Percentiles rank a stretch among this genome's conserved stretches.
Evolutionary conservation across 2,888 invertebrate species (phyloP).

Genomic region (Poecilus cupreus): DNA sequence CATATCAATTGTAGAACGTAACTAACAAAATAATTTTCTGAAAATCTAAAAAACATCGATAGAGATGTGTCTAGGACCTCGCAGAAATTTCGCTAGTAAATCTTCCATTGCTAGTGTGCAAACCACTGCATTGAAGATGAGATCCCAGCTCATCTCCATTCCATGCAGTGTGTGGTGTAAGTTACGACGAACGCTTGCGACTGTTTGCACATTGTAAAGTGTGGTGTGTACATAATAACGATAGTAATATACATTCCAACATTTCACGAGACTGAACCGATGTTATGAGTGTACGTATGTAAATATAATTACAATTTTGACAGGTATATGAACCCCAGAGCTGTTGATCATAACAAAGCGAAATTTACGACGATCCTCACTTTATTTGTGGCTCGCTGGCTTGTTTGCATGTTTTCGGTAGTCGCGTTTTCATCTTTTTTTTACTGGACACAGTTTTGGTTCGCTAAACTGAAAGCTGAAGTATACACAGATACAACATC

Average conservation of each 20-base stretch:
- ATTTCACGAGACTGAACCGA: slow-evolving; percentile 26
- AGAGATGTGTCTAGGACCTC: no score
- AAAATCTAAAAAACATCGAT: no score
- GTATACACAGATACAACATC: neutral
- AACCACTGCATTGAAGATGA: no score
- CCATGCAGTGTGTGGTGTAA: neutral
- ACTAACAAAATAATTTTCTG: no score
- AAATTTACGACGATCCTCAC: slow-evolving; percentile 35
- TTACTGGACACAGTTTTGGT: no score
- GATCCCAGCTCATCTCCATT: neutral
- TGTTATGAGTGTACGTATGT: slow-evolving; percentile 58
- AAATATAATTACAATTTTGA: slow-evolving; percentile 59
- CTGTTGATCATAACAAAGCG: slow-evolving; percentile 56
- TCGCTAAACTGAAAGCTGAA: no score
- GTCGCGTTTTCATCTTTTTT: neutral
- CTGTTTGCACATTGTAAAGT: slow-evolving; percentile 58
- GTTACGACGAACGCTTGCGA: slow-evolving; percentile 37
- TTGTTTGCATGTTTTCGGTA: slow-evolving; percentile 10
- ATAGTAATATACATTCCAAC: slow-evolving; percentile 55
- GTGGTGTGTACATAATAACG: slow-evolving; percentile 49
- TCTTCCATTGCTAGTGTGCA: neutral
- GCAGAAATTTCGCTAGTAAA: no score
- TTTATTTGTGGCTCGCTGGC: slow-evolving; percentile 8
- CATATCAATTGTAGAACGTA: no score
- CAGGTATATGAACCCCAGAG: slow-evolving; percentile 52